Evolutionary conservation across 2,888 invertebrate genomes (phyloP).

Genomic region (Metellina segmentata): DNA sequence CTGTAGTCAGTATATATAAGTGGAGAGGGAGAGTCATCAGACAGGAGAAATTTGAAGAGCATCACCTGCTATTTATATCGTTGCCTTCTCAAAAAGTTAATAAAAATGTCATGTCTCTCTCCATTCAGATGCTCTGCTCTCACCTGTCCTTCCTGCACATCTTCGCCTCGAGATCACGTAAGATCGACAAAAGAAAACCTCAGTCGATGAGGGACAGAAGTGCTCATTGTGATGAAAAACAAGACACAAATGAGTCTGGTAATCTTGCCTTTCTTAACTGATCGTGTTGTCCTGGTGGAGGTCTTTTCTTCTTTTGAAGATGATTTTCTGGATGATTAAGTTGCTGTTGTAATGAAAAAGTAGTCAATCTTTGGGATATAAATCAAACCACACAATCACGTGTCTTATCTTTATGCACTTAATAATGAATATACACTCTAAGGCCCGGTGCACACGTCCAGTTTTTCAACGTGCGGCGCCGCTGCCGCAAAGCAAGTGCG

Average conservation of each 20-base stretch:
- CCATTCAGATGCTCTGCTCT: slow-evolving; percentile 4
- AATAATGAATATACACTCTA: no score
- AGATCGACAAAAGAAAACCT: background rate
- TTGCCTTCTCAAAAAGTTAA: slow-evolving; percentile 16
- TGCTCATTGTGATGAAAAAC: background rate
- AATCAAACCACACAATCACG: background rate
- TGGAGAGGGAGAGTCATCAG: background rate
- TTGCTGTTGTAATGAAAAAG: background rate
- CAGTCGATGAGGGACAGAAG: no score
- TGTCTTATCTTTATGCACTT: no score
- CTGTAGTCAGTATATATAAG: background rate
- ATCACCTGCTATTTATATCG: slow-evolving; percentile 43
- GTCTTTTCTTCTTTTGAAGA: background rate
- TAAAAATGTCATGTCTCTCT: slow-evolving; percentile 47
- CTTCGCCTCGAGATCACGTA: background rate
- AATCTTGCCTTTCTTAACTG: background rate
- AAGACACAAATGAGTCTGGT: background rate
- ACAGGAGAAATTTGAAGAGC: background rate
- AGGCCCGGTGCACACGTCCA: no score
- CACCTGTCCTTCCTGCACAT: slow-evolving; percentile 16
- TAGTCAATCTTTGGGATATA: background rate
- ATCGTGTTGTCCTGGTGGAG: background rate
- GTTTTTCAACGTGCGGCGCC: no score
- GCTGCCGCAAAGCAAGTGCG: no score
- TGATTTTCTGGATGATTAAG: background rate